A percentile compares a stretch with the other conserved stretches of the same genome.
These are phyloP conservation scores for Raja brachyura DNA, from an alignment of 2,113 vertebrate genomes.

Conservation along the genomic window DNA sequence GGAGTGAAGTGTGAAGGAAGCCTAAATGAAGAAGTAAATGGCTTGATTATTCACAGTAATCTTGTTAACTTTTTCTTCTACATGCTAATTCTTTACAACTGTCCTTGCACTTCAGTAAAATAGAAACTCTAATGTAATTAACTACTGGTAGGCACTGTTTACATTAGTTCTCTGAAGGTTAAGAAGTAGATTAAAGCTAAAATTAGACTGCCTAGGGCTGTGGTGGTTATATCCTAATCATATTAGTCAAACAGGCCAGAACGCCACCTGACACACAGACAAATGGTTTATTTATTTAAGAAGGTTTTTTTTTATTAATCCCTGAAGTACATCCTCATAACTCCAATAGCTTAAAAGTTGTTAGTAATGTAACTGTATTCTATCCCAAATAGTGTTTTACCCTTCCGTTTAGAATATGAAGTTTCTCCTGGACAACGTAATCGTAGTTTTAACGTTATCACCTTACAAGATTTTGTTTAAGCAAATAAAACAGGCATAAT, in stretches of 20 bases:
- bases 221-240: conserved; percentile 63
- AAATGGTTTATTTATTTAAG: conserved; percentile 45
- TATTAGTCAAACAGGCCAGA: conserved; percentile 69
- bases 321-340: not conserved
- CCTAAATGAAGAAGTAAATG: conserved; percentile 33
- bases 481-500: not conserved
- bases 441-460: not conserved
- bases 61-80: conserved; percentile 53
- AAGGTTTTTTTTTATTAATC: conserved; percentile 3
- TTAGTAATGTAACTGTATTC: conserved; percentile 14
- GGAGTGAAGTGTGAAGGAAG: not conserved
- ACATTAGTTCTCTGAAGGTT: conserved; percentile 71
- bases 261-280: conserved; percentile 67
- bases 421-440: not conserved
- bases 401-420: not conserved
- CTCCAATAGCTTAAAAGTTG: not conserved
- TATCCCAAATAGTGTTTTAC: not conserved
- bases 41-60: conserved; percentile 45
- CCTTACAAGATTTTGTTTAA: not conserved
- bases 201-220: conserved; percentile 68
- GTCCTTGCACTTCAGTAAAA: conserved; percentile 58
- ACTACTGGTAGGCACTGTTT: conserved; percentile 64
- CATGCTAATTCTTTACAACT: conserved; percentile 54
- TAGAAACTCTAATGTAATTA: conserved; percentile 57
- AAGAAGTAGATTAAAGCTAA: conserved; percentile 74